These are phyloP conservation scores for Butastur rufipennis DNA, from an alignment of 2,113 vertebrate genomes.

Conservation along the genomic window DNA sequence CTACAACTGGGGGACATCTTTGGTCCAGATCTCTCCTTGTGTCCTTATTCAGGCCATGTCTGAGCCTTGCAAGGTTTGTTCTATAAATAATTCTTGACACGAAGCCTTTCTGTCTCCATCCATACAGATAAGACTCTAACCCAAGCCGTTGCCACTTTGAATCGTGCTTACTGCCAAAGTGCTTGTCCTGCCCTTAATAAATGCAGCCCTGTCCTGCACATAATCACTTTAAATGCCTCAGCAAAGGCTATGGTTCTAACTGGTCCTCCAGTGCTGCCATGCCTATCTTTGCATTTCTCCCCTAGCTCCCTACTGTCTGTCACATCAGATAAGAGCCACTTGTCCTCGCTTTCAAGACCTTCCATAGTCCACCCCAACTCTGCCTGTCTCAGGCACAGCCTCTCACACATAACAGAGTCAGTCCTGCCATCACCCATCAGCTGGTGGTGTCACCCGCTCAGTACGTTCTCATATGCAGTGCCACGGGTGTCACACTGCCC, in stretches of 20 bases:
- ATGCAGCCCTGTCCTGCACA: background rate
- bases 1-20: background rate
- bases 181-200: background rate
- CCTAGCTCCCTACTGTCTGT: background rate
- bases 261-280: accelerated
- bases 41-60: background rate
- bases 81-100: background rate
- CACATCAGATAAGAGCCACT: background rate
- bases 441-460: background rate
- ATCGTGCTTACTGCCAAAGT: background rate
- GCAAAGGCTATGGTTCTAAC: background rate
- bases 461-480: accelerated
- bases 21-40: background rate
- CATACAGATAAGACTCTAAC: background rate
- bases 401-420: accelerated
- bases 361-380: background rate
- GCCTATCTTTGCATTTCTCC: background rate
- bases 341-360: background rate
- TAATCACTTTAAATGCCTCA: background rate
- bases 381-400: background rate
- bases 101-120: background rate
- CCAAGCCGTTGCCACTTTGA: background rate
- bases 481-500: accelerated
- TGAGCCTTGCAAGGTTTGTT: background rate
- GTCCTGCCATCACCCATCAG: background rate